Percentiles rank a stretch among this genome's conserved stretches.
These are phyloP conservation scores for Smutsia temminckii DNA, from an alignment of 2,797 vertebrate genomes.

Conservation along the genomic window DNA sequence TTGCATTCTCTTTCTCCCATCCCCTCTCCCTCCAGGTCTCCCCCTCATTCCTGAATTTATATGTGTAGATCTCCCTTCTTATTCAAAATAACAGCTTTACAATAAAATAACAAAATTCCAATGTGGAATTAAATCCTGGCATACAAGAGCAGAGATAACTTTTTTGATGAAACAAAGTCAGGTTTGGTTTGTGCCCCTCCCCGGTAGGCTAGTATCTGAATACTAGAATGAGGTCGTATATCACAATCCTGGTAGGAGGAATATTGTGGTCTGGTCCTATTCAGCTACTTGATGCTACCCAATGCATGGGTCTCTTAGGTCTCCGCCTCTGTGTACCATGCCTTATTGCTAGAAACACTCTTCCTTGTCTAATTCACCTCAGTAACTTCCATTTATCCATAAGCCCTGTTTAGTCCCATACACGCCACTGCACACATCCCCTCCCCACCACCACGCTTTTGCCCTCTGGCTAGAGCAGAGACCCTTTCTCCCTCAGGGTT, in stretches of 20 bases:
- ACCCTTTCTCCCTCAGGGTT: not conserved
- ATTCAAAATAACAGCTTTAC: slow-evolving; percentile 2
- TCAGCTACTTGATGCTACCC: not conserved
- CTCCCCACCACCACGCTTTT: no score
- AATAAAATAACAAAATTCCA: not conserved
- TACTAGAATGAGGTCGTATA: not conserved
- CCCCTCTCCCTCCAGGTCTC: not conserved
- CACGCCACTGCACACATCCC: not conserved
- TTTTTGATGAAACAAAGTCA: not conserved
- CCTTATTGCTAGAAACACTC: not conserved
- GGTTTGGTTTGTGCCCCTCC: not conserved
- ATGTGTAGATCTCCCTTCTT: not conserved
- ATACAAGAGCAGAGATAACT: not conserved
- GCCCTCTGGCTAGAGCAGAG: no score
- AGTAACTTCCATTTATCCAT: not conserved
- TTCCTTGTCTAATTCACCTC: not conserved
- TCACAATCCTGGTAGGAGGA: not conserved
- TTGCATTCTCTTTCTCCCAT: not conserved
- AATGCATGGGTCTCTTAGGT: not conserved
- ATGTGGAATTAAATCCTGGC: not conserved
- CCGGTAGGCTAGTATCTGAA: not conserved
- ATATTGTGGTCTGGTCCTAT: not conserved
- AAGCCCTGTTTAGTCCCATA: not conserved
- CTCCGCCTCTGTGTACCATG: not conserved
- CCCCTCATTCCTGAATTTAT: not conserved